A percentile compares a stretch with the other conserved stretches of the same genome.
Conservation (phyloP, 2,797 vertebrate genomes). For the Apogon talboti region DNA sequence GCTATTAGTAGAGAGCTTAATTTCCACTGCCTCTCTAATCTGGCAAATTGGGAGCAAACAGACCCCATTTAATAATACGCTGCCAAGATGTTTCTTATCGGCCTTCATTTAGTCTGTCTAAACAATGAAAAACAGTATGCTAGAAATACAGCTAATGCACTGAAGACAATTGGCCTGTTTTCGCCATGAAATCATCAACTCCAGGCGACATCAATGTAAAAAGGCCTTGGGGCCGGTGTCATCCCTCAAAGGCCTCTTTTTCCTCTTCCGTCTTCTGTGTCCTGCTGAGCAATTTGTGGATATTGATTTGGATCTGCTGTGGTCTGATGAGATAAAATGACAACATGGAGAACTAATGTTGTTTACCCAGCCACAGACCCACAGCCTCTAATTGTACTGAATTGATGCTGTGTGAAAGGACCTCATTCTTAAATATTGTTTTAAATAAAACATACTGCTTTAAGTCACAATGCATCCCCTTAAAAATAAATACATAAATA, state of each 20-base stretch:
- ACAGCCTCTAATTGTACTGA: conserved; percentile 30
- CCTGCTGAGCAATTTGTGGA: conserved; percentile 31
- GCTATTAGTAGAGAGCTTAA: conserved; percentile 40
- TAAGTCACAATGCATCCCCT: background rate
- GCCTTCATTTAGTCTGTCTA: conserved; percentile 69
- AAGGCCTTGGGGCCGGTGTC: conserved; percentile 27
- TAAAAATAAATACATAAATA: no score
- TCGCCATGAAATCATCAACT: conserved; percentile 26
- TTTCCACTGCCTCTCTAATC: conserved; percentile 49
- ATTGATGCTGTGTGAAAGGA: conserved; percentile 10
- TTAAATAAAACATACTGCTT: background rate
- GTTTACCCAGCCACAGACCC: conserved; percentile 45
- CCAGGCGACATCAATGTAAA: conserved; percentile 18
- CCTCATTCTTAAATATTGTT: background rate
- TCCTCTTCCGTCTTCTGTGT: background rate
- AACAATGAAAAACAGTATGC: conserved; percentile 58
- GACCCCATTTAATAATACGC: conserved; percentile 71
- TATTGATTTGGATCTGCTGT: conserved; percentile 58
- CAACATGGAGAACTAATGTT: conserved; percentile 47
- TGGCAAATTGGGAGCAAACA: conserved; percentile 45
- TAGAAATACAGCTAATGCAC: conserved; percentile 20
- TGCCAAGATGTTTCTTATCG: conserved; percentile 53
- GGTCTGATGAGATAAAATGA: conserved; percentile 44
- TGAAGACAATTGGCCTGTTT: conserved; percentile 9
- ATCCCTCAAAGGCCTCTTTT: conserved; percentile 40